These are phyloP conservation scores for Brachypteracias leptosomus DNA, from an alignment of 2,113 vertebrate genomes.

Conservation along the genomic window DNA sequence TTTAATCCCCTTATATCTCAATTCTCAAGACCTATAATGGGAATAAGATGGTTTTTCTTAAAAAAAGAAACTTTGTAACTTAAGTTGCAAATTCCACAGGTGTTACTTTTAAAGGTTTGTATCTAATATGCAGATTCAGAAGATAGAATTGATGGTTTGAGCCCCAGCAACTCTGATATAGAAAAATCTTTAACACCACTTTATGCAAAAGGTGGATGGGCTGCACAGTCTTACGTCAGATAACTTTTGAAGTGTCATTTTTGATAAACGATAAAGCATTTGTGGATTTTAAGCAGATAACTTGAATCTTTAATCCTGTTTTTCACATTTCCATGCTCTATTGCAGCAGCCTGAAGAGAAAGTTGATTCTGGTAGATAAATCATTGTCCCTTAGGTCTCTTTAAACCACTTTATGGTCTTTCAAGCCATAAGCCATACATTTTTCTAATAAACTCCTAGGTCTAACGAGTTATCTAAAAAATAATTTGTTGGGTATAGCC, in stretches of 20 bases:
- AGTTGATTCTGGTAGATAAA: conserved; percentile 52
- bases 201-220: not conserved
- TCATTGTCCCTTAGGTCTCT: conserved; percentile 38
- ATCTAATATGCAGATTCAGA: not conserved
- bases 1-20: not conserved
- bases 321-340: conserved; percentile 27
- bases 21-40: not conserved
- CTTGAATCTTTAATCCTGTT: conserved; percentile 35
- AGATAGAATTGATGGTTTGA: not conserved
- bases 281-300: not conserved
- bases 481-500: conserved; percentile 22
- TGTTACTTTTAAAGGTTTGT: not conserved
- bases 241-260: conserved; percentile 1
- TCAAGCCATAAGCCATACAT: conserved; percentile 31
- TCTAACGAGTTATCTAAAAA: conserved; percentile 37
- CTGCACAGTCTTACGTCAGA: not conserved
- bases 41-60: not conserved
- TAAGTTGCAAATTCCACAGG: not conserved
- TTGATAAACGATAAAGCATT: not conserved
- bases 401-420: conserved; percentile 52
- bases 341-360: not conserved
- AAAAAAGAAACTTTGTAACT: not conserved
- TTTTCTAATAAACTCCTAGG: conserved; percentile 47
- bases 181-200: not conserved
- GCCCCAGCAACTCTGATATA: not conserved